phyloP scores from a whole-genome alignment of 2,888 invertebrate species.

The Autographa pulchrina region DNA sequence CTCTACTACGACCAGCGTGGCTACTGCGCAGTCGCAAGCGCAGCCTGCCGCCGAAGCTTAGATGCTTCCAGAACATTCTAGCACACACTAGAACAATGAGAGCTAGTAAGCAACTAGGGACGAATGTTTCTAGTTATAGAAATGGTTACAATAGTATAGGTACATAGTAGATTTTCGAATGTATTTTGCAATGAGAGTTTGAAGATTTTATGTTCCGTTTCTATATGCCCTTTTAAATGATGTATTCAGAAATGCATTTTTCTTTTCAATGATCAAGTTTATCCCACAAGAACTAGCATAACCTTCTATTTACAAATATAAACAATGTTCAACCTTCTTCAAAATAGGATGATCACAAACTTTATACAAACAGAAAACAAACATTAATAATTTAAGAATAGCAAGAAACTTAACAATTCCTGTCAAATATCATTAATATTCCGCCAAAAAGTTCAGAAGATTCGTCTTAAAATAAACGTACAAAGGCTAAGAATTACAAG shows the following conservation, averaged over 20 bases:
- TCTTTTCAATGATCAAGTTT: not conserved
- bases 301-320: not conserved
- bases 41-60: constrained; percentile 72
- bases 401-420: constrained; percentile 21
- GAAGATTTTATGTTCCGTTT: not conserved
- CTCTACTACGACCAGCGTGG: constrained; percentile 87
- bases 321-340: constrained; percentile 14
- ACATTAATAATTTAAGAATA: constrained; percentile 9
- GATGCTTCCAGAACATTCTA: constrained; percentile 12
- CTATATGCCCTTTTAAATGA: not conserved
- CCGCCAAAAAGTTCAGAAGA: constrained; percentile 9
- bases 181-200: not conserved
- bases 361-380: constrained; percentile 7
- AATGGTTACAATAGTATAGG: not conserved
- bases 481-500: constrained; percentile 7
- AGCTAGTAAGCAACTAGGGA: constrained; percentile 15
- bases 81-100: constrained; percentile 36
- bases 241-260: not conserved
- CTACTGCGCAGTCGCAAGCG: constrained; percentile 71
- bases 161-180: not conserved
- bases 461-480: constrained; percentile 26
- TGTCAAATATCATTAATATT: constrained; percentile 28
- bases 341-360: constrained; percentile 26
- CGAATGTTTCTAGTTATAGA: constrained; percentile 7
- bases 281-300: not conserved